Base-by-base conservation (phyloP, 2,888 invertebrate genomes). In the Piscicola geometra region DNA sequence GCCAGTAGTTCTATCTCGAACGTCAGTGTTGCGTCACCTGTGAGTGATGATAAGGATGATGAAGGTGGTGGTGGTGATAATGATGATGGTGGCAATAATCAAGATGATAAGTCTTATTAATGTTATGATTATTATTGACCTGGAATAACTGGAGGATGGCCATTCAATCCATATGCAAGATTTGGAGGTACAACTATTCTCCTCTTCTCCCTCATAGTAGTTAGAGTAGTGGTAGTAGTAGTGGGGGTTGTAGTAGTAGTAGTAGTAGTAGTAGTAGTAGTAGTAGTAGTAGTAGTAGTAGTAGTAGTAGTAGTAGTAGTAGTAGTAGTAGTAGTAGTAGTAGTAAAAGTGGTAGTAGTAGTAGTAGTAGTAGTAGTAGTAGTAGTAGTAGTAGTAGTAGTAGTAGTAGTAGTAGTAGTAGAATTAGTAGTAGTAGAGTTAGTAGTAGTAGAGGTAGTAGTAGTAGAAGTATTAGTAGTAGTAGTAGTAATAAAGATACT, bases 201-300 rank as follows among this genome's bases (percentile, higher is more conserved):
- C n/a, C 67, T 36, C 28, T 69, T 75, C 28, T 75, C 75, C 30
- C 75, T 75, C 21, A 21, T 47, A 15, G 21, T 47, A 15, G 21
- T 47, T 47, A 47, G 9, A 56, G 60, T 56, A 56, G 12, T 56
- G n/a, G 60, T 56, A 56, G 60, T 56, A 56, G 60, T 56, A 56
- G 41, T 41, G 41, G 15, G 9, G 15, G 41, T 41, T 41, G 41
- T 41, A 41, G 41, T 41, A 41, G 41, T 41, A 41, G 41, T 41
- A 41, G 41, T 41, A 41, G 76, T 76, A 74, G 76, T 73, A 75
- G 74, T 76, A 75, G 74, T 75, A 66, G 74, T 76, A 75, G 74
- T 75, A 73, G 76, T 75, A 73, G 76, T 73, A 56, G 76, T 73
- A 73, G 76, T 73, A 73, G 76, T 76, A 41, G 41, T 41, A 41